These are phyloP conservation scores for Oreotrochilus melanogaster DNA, from an alignment of 2,113 vertebrate genomes.

Conservation along the genomic window DNA sequence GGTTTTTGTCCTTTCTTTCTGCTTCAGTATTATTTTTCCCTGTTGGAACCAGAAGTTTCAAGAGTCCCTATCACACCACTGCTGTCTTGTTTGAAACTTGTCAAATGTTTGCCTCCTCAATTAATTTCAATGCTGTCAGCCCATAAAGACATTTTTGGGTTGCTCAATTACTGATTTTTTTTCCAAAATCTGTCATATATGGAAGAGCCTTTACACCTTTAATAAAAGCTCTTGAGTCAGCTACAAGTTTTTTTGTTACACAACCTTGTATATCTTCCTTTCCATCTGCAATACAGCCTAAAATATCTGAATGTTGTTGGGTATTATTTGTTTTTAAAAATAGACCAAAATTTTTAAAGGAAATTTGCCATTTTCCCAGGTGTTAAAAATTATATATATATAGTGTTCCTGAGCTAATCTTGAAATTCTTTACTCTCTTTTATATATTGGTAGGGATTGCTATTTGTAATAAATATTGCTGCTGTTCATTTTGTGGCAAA, in stretches of 20 bases:
- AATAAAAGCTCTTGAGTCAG: background rate
- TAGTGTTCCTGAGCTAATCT: background rate
- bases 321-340: background rate
- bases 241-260: background rate
- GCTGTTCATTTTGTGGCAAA: background rate
- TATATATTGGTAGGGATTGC: background rate
- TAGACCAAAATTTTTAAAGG: background rate
- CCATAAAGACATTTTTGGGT: background rate
- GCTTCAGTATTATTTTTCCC: background rate
- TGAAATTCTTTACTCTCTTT: background rate
- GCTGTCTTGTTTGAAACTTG: background rate
- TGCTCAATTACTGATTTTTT: background rate
- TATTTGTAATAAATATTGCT: background rate
- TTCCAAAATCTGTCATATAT: background rate
- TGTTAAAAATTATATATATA: background rate
- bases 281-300: background rate
- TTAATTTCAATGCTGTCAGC: background rate
- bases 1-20: background rate
- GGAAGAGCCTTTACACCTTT: background rate
- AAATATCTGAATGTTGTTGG: background rate
- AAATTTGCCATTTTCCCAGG: background rate
- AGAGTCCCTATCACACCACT: background rate
- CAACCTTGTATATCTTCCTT: background rate
- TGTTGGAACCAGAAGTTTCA: background rate
- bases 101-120: background rate